A percentile compares a stretch with the other conserved stretches of the same genome.
Evolutionary conservation across 2,888 invertebrate genomes (phyloP).

Genomic region (Ceratothoa steindachneri): DNA sequence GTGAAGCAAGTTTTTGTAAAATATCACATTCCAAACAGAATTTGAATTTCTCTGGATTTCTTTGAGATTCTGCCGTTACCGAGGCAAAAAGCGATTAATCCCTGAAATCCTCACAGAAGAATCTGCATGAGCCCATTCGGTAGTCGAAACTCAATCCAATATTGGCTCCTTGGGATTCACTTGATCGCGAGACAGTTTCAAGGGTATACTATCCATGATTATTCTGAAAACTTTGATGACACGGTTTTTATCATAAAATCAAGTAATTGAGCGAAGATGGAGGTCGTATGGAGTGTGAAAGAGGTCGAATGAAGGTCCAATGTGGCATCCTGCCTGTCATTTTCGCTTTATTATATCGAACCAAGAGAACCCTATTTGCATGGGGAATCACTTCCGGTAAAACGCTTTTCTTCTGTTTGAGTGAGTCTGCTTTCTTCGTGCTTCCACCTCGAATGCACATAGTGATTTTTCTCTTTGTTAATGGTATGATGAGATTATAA

Average conservation of each 20-base stretch:
- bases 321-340: constrained; percentile 43
- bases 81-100: too few species aligned
- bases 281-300: constrained; percentile 28
- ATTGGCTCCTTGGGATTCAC: too few species aligned
- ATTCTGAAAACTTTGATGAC: too few species aligned
- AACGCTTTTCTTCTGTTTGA: constrained; percentile 26
- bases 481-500: constrained; percentile 20
- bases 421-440: constrained; percentile 16
- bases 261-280: constrained; percentile 34
- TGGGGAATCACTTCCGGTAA: constrained; percentile 26
- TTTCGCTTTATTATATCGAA: constrained; percentile 11
- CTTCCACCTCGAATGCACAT: constrained; percentile 35
- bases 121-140: too few species aligned
- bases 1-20: too few species aligned
- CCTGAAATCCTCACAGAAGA: too few species aligned
- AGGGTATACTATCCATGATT: too few species aligned
- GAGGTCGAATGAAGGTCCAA: constrained; percentile 39
- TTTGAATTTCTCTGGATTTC: too few species aligned
- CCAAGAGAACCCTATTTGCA: constrained; percentile 26
- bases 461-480: constrained; percentile 4
- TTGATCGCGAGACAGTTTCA: too few species aligned
- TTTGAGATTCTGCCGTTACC: too few species aligned
- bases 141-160: too few species aligned
- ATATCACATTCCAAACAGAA: too few species aligned
- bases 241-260: constrained; percentile 29